These are phyloP conservation scores for Picus viridis DNA, from an alignment of 2,797 vertebrate species.

Conservation along the genomic window DNA sequence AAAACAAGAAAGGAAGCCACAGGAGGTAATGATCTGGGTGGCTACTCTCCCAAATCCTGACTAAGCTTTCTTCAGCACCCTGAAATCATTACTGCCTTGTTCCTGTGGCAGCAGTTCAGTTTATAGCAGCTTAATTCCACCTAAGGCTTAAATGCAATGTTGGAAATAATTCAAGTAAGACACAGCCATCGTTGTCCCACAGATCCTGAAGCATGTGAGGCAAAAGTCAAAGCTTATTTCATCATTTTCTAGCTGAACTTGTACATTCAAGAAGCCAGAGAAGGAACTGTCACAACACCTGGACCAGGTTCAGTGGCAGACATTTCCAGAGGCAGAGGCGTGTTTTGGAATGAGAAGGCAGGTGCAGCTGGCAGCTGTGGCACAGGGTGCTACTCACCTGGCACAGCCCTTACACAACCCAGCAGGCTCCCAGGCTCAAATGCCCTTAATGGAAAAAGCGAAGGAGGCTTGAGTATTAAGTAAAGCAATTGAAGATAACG, in stretches of 20 bases:
- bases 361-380: not conserved
- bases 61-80: not conserved
- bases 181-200: not conserved
- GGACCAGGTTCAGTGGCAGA: not conserved
- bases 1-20: not conserved
- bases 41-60: not conserved
- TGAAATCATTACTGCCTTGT: not conserved
- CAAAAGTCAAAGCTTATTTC: not conserved
- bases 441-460: not conserved
- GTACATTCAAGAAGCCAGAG: not conserved
- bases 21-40: not conserved
- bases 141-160: not conserved
- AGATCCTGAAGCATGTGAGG: not conserved
- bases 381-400: not conserved
- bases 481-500: accelerated
- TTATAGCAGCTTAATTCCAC: conserved; percentile 2
- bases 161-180: conserved; percentile 9
- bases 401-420: not conserved
- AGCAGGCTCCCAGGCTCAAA: not conserved
- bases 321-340: not conserved
- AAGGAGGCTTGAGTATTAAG: not conserved
- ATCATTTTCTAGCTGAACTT: not conserved
- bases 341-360: not conserved
- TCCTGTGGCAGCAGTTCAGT: not conserved
- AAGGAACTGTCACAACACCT: not conserved